Base-by-base conservation (phyloP, 2,113 vertebrate genomes). In the Empidonax traillii region DNA sequence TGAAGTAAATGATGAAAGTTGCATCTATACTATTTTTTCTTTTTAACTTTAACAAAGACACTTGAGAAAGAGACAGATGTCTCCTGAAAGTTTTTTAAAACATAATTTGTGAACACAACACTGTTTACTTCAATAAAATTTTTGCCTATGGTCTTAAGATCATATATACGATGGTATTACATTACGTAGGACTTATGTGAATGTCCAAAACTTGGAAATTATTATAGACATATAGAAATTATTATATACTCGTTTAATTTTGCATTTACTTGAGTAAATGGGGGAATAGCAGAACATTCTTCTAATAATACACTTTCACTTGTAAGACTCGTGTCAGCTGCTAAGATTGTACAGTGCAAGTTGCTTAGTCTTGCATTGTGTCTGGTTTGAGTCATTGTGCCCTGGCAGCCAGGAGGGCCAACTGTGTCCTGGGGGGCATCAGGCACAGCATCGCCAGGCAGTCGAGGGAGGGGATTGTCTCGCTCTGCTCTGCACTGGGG, bases 361-460 rank as follows among this genome's bases (percentile, higher is more conserved):
- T 69, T 84, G 35, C 53, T 56, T n/a, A 22, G n/a, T 78, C 66
- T 65, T 41, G 28, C 37, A 9, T 67, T 90, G 35, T 62, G n/a
- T n/a, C 15, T 88, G 25, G 14, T 5, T 55, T 53, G 58, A 75
- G 27, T 41, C 23, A 6, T 27, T 17, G 62, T 61, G 46, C n/a
- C n/a, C 28, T 46, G 46, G 69, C 55, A 69, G 71, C 47, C 87
- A 55, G 21, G 21, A 62, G 28, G 33, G 19, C 52, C 59, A 10
- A 0, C 0, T 0, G 0, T 55, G 21, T 55, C n/a, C n/a, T 47
- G 71, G 11, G 25, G 21, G 1, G 17, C n/a, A 62, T 43, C 78
- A 31, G 39, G 53, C 53, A 11, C 39, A n/a, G 20, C 77, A 52
- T 44, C 0, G 0, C 31, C 87, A 55, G 55, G 41, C 0, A 0